Percentiles rank a stretch among this genome's conserved stretches.
phyloP scores from a whole-genome alignment of 2,888 invertebrate species.

The Liposcelis brunnea region DNA sequence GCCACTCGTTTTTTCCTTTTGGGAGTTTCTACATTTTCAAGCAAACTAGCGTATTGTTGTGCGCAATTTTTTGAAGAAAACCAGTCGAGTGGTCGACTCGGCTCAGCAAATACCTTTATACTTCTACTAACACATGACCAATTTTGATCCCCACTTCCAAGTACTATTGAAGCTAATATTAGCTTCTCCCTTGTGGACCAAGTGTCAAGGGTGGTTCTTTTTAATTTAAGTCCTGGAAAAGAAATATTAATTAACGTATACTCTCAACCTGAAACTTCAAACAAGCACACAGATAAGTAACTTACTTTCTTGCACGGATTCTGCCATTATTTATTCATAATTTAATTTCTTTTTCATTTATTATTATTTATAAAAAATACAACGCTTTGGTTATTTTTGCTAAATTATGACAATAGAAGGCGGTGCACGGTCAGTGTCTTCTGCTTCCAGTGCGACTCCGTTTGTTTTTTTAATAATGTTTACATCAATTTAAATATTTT shows the following conservation, averaged over 20 bases:
- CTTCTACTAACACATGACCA: conserved; percentile 28
- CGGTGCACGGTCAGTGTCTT: no score
- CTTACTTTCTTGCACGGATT: conserved; percentile 11
- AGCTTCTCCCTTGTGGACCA: conserved; percentile 77
- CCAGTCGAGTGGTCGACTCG: conserved; percentile 64
- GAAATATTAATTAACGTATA: conserved; percentile 1
- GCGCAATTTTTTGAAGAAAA: conserved; percentile 84
- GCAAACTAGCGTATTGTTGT: conserved; percentile 64
- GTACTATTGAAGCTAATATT: conserved; percentile 69
- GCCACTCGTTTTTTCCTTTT: conserved; percentile 64
- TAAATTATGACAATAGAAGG: no score
- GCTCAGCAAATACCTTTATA: conserved; percentile 38
- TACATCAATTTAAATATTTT: no score
- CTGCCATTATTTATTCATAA: background rate
- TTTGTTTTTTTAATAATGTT: no score
- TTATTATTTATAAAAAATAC: no score
- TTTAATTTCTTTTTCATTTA: no score
- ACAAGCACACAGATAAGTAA: conserved; percentile 11
- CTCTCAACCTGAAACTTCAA: conserved; percentile 5
- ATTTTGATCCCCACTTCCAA: conserved; percentile 74
- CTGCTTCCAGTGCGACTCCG: no score
- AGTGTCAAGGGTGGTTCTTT: conserved; percentile 55
- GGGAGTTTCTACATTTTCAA: conserved; percentile 69
- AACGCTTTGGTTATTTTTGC: no score
- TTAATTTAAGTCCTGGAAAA: conserved; percentile 30